Evolutionary conservation across 1,140 invertebrate species (phyloP).

Genomic region (Drosophila ananassae): DNA sequence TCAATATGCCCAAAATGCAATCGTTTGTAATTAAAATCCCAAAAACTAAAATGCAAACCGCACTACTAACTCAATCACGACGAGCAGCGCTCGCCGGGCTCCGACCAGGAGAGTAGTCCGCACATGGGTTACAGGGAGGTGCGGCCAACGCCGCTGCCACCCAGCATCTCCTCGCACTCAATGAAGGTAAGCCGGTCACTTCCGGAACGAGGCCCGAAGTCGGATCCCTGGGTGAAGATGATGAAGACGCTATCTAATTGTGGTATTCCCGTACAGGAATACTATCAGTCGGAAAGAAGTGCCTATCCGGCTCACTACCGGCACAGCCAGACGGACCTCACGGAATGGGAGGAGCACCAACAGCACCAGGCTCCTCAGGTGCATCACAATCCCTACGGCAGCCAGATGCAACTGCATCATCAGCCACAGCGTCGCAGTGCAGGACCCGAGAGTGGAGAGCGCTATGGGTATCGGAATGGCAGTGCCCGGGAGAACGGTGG

Average conservation of each 20-base stretch:
- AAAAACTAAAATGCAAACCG: constrained; percentile 39
- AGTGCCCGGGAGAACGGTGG: constrained; percentile 77
- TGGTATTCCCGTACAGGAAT: constrained; percentile 74
- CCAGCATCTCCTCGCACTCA: constrained; percentile 82
- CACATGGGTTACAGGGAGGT: constrained; percentile 71
- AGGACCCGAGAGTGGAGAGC: constrained; percentile 50
- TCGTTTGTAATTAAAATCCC: constrained; percentile 18
- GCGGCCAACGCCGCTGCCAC: constrained; percentile 74
- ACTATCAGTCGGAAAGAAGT: constrained; percentile 81
- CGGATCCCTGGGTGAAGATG: background rate
- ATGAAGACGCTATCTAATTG: constrained; percentile 28
- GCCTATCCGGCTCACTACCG: constrained; percentile 78
- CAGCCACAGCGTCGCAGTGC: constrained; percentile 57
- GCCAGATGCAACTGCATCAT: constrained; percentile 70
- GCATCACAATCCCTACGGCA: constrained; percentile 76
- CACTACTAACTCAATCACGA: constrained; percentile 44
- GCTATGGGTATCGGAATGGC: constrained; percentile 73
- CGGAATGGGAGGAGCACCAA: constrained; percentile 83
- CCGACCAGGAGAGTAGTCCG: constrained; percentile 76
- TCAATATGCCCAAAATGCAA: constrained; percentile 9
- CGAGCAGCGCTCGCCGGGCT: constrained; percentile 80
- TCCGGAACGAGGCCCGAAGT: background rate
- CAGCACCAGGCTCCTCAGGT: constrained; percentile 60
- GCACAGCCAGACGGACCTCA: constrained; percentile 83
- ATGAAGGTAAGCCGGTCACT: constrained; percentile 74